Percentiles rank a stretch among this genome's conserved stretches.
Conservation (phyloP, 2,888 invertebrate genomes). For the Petrophora chlorosata region DNA sequence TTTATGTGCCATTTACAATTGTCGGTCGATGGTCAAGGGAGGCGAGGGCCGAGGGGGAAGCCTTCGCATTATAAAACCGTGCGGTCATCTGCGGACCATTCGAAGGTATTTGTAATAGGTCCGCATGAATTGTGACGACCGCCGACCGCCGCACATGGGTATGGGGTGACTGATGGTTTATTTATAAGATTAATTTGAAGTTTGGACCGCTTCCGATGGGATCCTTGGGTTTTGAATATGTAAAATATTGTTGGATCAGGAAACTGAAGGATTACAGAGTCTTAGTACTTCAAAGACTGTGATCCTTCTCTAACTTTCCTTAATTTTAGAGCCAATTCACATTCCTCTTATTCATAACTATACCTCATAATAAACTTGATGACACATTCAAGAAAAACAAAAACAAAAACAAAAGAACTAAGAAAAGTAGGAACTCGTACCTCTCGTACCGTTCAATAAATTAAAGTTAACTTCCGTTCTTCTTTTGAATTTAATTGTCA, state of each 20-base stretch:
- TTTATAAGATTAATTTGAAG: constrained; percentile 63
- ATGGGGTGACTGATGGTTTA: constrained; percentile 72
- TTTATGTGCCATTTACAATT: constrained; percentile 85
- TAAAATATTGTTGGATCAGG: constrained; percentile 5
- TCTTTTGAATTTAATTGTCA: constrained; percentile 59
- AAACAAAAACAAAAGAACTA: neutral
- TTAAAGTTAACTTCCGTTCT: constrained; percentile 37
- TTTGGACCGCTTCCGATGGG: constrained; percentile 11
- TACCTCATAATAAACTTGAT: too few relatives aligned
- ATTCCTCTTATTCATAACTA: too few relatives aligned
- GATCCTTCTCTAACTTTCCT: too few relatives aligned
- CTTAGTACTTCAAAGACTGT: neutral
- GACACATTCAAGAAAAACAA: neutral
- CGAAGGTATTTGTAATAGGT: constrained; percentile 81
- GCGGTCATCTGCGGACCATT: constrained; percentile 81
- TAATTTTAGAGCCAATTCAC: too few relatives aligned
- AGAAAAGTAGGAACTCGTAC: constrained; percentile 15
- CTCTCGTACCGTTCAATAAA: constrained; percentile 16
- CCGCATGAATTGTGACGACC: constrained; percentile 73
- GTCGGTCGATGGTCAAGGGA: constrained; percentile 85
- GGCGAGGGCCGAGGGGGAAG: constrained; percentile 61
- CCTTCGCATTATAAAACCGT: constrained; percentile 84
- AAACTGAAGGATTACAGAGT: neutral
- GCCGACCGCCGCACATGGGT: constrained; percentile 29
- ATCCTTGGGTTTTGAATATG: constrained; percentile 12